These are phyloP conservation scores for Gonatopus flavifemur DNA, from an alignment of 1,140 invertebrate species.

Conservation along the genomic window DNA sequence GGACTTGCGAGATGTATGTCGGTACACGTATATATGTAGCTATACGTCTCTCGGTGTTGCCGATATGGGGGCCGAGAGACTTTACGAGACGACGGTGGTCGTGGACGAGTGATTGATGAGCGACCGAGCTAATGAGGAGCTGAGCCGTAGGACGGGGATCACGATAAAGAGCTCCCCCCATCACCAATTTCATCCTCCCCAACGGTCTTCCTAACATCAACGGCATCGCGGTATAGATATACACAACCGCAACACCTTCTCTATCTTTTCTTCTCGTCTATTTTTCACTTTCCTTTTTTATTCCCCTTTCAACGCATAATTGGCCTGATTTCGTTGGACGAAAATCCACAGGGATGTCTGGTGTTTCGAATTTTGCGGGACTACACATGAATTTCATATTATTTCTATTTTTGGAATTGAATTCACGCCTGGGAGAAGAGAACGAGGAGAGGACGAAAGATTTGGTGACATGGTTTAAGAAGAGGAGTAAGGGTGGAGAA, in stretches of 20 bases:
- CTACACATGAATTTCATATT: too few species aligned
- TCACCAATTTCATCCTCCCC: conserved; percentile 26
- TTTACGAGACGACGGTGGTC: conserved; percentile 46
- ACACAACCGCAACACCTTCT: conserved; percentile 34
- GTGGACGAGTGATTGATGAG: conserved; percentile 59
- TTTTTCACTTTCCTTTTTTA: background rate
- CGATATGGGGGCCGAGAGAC: conserved; percentile 32
- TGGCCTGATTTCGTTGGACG: too few species aligned
- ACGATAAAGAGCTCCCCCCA: conserved; percentile 56
- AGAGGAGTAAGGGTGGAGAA: conserved; percentile 15
- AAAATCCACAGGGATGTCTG: too few species aligned
- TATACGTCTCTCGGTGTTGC: too few species aligned
- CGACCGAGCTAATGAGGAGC: conserved; percentile 56
- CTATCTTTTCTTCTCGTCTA: too few species aligned
- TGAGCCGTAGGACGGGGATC: conserved; percentile 54
- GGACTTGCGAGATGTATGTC: conserved; percentile 20
- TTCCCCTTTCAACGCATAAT: too few species aligned
- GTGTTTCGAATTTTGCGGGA: too few species aligned
- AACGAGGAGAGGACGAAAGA: background rate
- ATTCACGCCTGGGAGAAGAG: conserved; percentile 13
- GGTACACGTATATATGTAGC: too few species aligned
- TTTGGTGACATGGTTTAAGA: conserved; percentile 14
- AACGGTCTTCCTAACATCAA: too few species aligned
- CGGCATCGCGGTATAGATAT: conserved; percentile 33
- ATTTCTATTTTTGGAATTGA: conserved; percentile 34